Evolutionary conservation across 2,888 invertebrate species (phyloP), one percentile per base, ranked within the genome.

Genomic region (Carcina quercana): DNA sequence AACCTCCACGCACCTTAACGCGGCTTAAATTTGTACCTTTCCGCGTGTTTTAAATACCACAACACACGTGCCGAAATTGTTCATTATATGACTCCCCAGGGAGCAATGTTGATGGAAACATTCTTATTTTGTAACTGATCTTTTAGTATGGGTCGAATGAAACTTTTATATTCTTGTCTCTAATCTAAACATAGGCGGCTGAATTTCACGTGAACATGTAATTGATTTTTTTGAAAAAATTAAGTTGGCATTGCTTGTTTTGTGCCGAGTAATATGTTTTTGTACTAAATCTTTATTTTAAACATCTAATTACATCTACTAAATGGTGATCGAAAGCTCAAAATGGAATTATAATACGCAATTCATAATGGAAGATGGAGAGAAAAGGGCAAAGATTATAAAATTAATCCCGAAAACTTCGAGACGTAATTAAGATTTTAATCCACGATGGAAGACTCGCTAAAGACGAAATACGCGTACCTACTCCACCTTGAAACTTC

Each of bases 351-450:
- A 37, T 28, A 54, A 53, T 55, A 54, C 43, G 43, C 43, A 38
- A 56, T 56, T 59, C 42, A 49, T 47, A 47, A 46, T 39, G 44
- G 41, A 53, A 53, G 45, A 50, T n/a, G n/a, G 62, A 50, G 51
- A 53, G 47, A 45, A 50, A 50, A 54, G 54, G 53, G 50, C 53
- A 53, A 55, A 67, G 63, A 67, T 74, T 70, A 69, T 63, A 62
- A 67, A 67, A 70, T 73, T 64, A 69, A 74, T 70, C 59, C 63
- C 43, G 49, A 57, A 64, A 76, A 75, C 59, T 76, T 71, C 48
- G 55, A 60, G 47, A 38, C 57, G 65, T 68, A 70, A 76, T 79
- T 76, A 75, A 76, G 73, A 76, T 78, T 75, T 71, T 70, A 74
- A 79, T 79, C 74, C 67, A 44, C 53, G 53, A 41, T 42, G 47